Conservation (phyloP, 1,140 invertebrate genomes). For the Diorhabda sublineata region DNA sequence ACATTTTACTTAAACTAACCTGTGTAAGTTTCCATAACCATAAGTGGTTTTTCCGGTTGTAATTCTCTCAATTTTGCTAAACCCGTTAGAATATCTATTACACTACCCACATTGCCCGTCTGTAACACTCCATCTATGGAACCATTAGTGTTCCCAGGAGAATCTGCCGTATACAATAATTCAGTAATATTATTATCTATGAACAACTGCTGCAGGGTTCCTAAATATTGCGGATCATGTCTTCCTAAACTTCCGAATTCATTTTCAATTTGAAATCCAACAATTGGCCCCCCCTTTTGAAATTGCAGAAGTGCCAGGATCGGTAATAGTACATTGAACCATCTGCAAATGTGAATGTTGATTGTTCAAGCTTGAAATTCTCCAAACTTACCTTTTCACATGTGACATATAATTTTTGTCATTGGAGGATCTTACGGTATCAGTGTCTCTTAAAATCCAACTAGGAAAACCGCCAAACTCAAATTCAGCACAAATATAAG, state of each 20-base stretch:
- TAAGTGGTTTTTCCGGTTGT: conserved; percentile 54
- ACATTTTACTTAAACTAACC: conserved; percentile 38
- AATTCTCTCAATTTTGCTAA: conserved; percentile 44
- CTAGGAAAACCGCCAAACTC: conserved; percentile 50
- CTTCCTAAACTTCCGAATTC: conserved; percentile 50
- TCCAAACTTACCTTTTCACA: conserved; percentile 45
- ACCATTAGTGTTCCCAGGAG: conserved; percentile 22
- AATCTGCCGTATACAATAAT: conserved; percentile 54
- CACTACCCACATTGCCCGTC: conserved; percentile 51
- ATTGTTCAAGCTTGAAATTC: background rate
- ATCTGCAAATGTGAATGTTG: conserved; percentile 46
- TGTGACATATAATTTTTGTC: conserved; percentile 49
- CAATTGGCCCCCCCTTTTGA: conserved; percentile 55
- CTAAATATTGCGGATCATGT: conserved; percentile 48
- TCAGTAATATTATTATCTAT: conserved; percentile 48
- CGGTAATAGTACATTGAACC: conserved; percentile 50
- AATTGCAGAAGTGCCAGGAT: conserved; percentile 51
- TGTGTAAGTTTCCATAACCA: conserved; percentile 56
- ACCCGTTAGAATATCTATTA: background rate
- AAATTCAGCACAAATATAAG: conserved; percentile 89
- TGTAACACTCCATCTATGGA: conserved; percentile 27
- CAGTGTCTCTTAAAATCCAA: conserved; percentile 33
- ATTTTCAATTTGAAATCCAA: conserved; percentile 55
- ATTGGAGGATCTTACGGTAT: conserved; percentile 49
- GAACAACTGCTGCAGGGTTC: conserved; percentile 45